Percentiles rank a stretch among this genome's conserved stretches.
These are phyloP conservation scores for Hypanus sabinus DNA, from an alignment of 2,113 vertebrate species.

Conservation along the genomic window DNA sequence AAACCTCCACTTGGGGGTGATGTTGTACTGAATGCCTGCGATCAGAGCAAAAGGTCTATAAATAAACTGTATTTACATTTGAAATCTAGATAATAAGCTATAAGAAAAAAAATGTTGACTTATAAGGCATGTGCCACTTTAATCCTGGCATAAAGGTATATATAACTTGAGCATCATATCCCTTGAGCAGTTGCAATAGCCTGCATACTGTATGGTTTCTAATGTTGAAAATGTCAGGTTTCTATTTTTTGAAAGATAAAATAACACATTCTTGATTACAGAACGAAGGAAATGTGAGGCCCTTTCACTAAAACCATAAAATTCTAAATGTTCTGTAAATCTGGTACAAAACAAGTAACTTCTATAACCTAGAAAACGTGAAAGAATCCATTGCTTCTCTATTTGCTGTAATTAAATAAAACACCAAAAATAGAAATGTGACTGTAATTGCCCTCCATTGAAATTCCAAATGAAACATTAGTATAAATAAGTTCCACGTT, in stretches of 20 bases:
- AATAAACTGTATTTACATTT: not conserved
- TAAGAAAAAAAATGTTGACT: not conserved
- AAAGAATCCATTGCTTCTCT: not conserved
- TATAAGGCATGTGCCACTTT: too few species aligned
- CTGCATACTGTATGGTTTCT: not conserved
- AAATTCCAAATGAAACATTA: not conserved
- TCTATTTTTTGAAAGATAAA: not conserved
- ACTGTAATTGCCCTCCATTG: not conserved
- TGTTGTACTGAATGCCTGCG: not conserved
- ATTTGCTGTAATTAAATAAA: not conserved
- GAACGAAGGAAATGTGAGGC: not conserved
- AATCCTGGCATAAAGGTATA: not conserved
- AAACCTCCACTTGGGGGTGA: slow-evolving; percentile 33
- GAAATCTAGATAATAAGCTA: not conserved
- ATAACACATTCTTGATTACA: not conserved
- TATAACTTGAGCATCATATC: not conserved
- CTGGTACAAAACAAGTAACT: too few species aligned
- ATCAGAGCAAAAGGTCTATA: not conserved
- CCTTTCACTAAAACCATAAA: not conserved
- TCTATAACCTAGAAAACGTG: not conserved
- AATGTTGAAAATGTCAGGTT: not conserved
- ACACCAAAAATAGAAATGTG: not conserved
- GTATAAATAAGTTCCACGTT: not conserved
- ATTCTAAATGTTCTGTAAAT: not conserved
- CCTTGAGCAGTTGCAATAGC: not conserved